A percentile compares a stretch with the other conserved stretches of the same genome.
Evolutionary conservation across 2,113 vertebrate species (phyloP).

Genomic region (Gnathonemus echidnorhynchus): DNA sequence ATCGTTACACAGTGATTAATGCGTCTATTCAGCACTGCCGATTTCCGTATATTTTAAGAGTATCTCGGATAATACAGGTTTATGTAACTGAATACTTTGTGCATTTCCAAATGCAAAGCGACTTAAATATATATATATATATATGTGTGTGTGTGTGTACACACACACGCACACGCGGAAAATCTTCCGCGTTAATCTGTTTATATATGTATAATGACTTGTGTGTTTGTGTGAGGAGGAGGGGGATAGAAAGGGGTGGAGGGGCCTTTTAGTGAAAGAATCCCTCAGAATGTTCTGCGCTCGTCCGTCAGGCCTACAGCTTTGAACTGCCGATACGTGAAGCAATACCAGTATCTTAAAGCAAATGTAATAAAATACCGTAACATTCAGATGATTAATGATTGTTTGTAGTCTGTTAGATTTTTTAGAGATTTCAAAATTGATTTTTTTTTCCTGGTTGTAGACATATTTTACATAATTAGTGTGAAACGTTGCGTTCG

Average conservation of each 20-base stretch:
- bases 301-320: background rate
- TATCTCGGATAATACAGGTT: background rate
- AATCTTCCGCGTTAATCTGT: background rate
- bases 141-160: too few species aligned
- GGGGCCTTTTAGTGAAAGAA: background rate
- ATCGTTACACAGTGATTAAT: background rate
- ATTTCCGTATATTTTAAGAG: background rate
- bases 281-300: background rate
- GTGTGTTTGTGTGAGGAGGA: background rate
- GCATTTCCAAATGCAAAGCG: background rate
- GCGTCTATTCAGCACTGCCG: background rate
- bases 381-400: background rate
- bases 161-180: background rate
- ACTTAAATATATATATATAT: background rate
- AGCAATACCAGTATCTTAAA: background rate
- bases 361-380: background rate
- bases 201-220: background rate
- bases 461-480: constrained; percentile 11
- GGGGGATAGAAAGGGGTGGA: background rate
- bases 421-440: constrained; percentile 4
- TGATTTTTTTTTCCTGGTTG: background rate
- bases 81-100: background rate
- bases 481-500: background rate
- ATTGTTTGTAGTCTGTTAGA: background rate
- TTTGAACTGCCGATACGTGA: background rate